A percentile compares a stretch with the other conserved stretches of the same genome.
Evolutionary conservation across 2,888 invertebrate genomes (phyloP).

Genomic region (Gasteruption jaculator): DNA sequence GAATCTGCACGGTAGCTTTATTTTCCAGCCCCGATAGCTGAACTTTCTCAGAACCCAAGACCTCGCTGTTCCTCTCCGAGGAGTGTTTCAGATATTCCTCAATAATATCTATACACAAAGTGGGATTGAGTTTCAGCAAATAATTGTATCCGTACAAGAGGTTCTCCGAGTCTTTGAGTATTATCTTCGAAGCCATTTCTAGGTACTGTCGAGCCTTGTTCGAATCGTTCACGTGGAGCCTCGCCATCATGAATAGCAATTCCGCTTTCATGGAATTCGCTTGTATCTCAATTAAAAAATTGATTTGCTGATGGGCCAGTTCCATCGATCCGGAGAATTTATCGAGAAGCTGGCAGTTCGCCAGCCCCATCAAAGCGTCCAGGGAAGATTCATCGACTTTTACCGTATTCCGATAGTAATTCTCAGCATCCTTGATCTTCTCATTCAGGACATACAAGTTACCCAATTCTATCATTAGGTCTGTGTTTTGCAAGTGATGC

Average conservation of each 20-base stretch:
- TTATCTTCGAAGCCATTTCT: constrained; percentile 60
- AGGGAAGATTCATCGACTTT: constrained; percentile 82
- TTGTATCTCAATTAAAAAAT: constrained; percentile 78
- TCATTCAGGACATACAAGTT: constrained; percentile 72
- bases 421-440: constrained; percentile 73
- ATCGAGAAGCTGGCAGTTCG: constrained; percentile 75
- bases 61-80: constrained; percentile 10
- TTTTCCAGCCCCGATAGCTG: constrained; percentile 20
- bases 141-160: constrained; percentile 72
- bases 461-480: constrained; percentile 77
- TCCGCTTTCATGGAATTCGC: constrained; percentile 66
- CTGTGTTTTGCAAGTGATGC: constrained; percentile 58
- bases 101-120: constrained; percentile 76
- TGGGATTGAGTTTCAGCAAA: constrained; percentile 74
- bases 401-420: constrained; percentile 75
- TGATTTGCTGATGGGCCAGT: constrained; percentile 79
- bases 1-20: constrained; percentile 62
- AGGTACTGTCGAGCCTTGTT: constrained; percentile 59
- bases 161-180: constrained; percentile 52
- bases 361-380: constrained; percentile 74
- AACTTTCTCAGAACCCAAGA: constrained; percentile 15
- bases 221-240: constrained; percentile 57
- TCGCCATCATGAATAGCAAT: constrained; percentile 66
- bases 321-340: constrained; percentile 61
- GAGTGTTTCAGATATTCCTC: constrained; percentile 72